Conservation (phyloP, 2,113 vertebrate species). For the Limnothrissa miodon region DNA sequence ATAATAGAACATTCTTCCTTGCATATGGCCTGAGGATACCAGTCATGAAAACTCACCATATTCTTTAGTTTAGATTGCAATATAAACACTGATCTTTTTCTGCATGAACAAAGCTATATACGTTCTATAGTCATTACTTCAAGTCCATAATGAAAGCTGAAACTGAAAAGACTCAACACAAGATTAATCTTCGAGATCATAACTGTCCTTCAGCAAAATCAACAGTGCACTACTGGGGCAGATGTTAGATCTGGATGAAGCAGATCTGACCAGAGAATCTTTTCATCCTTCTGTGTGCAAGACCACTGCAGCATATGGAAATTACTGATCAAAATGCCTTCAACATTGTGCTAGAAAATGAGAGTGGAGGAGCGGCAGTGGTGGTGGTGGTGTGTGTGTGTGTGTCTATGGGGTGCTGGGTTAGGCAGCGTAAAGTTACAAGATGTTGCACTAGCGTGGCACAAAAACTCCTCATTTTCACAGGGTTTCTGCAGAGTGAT, state of each 20-base stretch:
- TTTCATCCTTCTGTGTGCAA: neutral
- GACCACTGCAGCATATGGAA: slow-evolving; percentile 1
- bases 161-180: neutral
- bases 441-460: slow-evolving; percentile 43
- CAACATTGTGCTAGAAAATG: neutral
- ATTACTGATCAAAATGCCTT: neutral
- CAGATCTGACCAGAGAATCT: slow-evolving; percentile 38
- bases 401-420: neutral
- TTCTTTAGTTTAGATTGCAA: neutral
- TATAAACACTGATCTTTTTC: neutral
- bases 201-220: neutral
- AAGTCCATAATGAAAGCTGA: neutral
- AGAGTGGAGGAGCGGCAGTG: neutral
- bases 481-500: slow-evolving; percentile 33
- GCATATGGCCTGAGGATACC: neutral
- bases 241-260: neutral
- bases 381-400: neutral
- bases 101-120: neutral
- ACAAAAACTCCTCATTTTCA: slow-evolving; percentile 48
- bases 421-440: slow-evolving; percentile 18
- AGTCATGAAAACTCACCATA: neutral
- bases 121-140: too few relatives aligned
- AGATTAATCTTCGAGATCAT: neutral
- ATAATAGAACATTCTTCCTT: too few relatives aligned
- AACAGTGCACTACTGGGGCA: neutral